Evolutionary conservation across 2,797 vertebrate genomes (phyloP).

Genomic region (Poeciliopsis paucimaculata): DNA sequence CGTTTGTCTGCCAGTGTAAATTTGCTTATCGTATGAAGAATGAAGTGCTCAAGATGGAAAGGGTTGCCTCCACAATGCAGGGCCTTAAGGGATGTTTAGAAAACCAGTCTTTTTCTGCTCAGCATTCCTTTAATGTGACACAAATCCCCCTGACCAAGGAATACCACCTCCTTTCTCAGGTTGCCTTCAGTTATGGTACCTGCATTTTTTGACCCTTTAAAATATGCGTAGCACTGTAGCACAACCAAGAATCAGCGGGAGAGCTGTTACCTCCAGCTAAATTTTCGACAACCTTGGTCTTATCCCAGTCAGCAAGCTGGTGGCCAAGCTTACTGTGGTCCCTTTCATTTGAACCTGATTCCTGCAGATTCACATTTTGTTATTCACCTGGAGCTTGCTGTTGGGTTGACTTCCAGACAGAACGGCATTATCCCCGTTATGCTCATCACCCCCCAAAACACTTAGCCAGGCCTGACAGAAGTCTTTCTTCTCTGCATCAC

Average conservation of each 20-base stretch:
- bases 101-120: conserved; percentile 60
- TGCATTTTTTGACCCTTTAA: conserved; percentile 24
- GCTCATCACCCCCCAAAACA: conserved; percentile 29
- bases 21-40: conserved; percentile 67
- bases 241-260: conserved; percentile 46
- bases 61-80: conserved; percentile 55
- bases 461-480: conserved; percentile 33
- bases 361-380: conserved; percentile 66
- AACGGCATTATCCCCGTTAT: conserved; percentile 40
- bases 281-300: conserved; percentile 60
- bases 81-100: conserved; percentile 60
- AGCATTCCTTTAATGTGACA: conserved; percentile 62
- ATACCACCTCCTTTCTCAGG: conserved; percentile 36
- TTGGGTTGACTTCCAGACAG: conserved; percentile 58
- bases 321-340: conserved; percentile 49
- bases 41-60: conserved; percentile 43
- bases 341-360: conserved; percentile 58
- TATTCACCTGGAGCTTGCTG: conserved; percentile 68
- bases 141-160: conserved; percentile 66
- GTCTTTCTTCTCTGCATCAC: conserved; percentile 50
- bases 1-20: conserved; percentile 66
- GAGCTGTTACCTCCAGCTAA: conserved; percentile 48
- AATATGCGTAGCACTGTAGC: conserved; percentile 27
- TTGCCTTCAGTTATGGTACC: conserved; percentile 47
- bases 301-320: conserved; percentile 50